Conservation (phyloP, 2,113 vertebrate species). For the Urocitellus parryii region DNA sequence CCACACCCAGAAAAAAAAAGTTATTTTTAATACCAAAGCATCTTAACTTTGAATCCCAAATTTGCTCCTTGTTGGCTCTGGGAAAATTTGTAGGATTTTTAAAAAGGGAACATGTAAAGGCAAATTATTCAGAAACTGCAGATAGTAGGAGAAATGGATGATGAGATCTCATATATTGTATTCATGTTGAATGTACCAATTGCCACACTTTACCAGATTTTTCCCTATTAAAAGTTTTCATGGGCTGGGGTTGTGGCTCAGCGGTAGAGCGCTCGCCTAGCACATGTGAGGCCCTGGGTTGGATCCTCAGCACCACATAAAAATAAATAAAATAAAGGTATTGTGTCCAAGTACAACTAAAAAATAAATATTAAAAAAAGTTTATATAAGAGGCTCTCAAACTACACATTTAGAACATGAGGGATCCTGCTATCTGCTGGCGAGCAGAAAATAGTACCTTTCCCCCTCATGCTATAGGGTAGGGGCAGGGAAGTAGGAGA, state of each 20-base stretch:
- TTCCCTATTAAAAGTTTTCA: not conserved
- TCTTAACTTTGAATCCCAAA: not conserved
- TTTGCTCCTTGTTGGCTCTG: not conserved
- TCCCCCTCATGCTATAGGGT: not conserved
- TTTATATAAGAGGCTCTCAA: constrained; percentile 14
- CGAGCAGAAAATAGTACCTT: not conserved
- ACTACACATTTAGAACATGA: not conserved
- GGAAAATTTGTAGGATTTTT: not conserved
- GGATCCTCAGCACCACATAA: too few relatives aligned
- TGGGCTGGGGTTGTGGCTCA: too few relatives aligned
- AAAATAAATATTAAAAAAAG: not conserved
- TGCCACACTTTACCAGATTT: not conserved
- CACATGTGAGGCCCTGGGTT: too few relatives aligned
- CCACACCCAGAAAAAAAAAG: too few relatives aligned
- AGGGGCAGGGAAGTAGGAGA: not conserved
- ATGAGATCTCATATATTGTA: not conserved
- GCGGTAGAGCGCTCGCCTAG: too few relatives aligned
- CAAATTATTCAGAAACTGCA: not conserved
- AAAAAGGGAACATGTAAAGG: not conserved
- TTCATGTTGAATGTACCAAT: not conserved
- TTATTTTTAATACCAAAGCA: not conserved
- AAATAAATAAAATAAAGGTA: too few relatives aligned
- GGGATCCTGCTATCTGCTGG: not conserved
- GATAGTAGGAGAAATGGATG: not conserved
- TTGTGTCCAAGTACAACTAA: too few relatives aligned